phyloP scores from a whole-genome alignment of 2,797 vertebrate genomes.

The Pseudochirops cupreus region DNA sequence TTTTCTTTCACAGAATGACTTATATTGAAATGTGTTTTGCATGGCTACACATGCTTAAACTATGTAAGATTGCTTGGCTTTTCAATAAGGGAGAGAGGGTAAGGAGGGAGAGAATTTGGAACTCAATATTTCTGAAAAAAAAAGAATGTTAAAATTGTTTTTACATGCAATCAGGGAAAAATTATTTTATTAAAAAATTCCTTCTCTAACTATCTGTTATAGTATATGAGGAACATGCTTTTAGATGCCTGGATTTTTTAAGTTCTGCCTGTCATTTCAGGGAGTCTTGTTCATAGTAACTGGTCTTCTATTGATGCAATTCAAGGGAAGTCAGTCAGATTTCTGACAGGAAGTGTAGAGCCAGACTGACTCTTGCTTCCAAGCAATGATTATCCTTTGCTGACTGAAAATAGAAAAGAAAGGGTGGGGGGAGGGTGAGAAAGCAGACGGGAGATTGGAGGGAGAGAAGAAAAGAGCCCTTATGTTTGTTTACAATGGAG shows the following conservation, averaged over 20 bases:
- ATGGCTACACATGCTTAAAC: too few relatives aligned
- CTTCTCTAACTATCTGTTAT: too few relatives aligned
- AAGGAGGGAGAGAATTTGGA: too few relatives aligned
- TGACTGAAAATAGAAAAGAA: not conserved
- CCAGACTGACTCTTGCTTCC: not conserved
- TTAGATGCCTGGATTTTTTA: not conserved
- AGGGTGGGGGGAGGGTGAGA: not conserved
- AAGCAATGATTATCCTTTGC: not conserved
- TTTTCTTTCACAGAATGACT: too few relatives aligned
- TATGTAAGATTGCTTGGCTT: too few relatives aligned
- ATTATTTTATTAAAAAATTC: too few relatives aligned
- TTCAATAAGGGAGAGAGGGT: too few relatives aligned
- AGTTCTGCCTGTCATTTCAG: not conserved
- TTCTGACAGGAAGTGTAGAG: not conserved
- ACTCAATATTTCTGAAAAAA: too few relatives aligned
- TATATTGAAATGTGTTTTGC: too few relatives aligned
- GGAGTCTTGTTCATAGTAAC: not conserved
- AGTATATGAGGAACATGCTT: not conserved
- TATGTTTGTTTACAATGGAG: not conserved
- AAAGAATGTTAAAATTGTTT: too few relatives aligned
- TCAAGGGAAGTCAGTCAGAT: not conserved
- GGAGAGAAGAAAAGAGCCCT: not conserved
- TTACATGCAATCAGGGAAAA: too few relatives aligned
- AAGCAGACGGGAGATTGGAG: not conserved
- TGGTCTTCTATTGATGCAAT: not conserved